Evolutionary conservation across 2,888 invertebrate species (phyloP).

Genomic region (Sarcophaga caerulescens): DNA sequence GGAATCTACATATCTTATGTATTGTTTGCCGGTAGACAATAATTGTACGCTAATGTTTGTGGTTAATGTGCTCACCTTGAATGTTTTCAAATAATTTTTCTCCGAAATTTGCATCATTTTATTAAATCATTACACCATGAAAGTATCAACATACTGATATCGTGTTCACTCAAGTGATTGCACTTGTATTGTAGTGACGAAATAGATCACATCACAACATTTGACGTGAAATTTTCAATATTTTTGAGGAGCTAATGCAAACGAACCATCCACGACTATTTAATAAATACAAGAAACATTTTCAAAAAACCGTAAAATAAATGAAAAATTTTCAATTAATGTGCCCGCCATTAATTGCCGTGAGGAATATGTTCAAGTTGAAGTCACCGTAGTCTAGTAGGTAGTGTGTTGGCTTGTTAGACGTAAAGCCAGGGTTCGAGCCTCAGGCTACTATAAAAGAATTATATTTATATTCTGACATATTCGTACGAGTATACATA

Average conservation of each 20-base stretch:
- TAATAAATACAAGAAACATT: slow-evolving; percentile 19
- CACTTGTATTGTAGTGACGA: slow-evolving; percentile 84
- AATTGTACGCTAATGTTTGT: neutral
- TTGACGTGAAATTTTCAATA: slow-evolving; percentile 85
- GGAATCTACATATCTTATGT: neutral
- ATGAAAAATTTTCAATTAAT: slow-evolving; percentile 58
- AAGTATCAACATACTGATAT: slow-evolving; percentile 88
- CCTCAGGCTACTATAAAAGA: too few relatives aligned
- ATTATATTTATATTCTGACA: too few relatives aligned
- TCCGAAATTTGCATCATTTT: slow-evolving; percentile 90
- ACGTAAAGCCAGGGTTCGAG: too few relatives aligned
- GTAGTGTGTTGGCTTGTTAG: too few relatives aligned
- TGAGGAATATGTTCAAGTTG: too few relatives aligned
- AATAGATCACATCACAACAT: slow-evolving; percentile 95
- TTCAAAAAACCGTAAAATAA: slow-evolving; percentile 61
- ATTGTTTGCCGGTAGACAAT: neutral
- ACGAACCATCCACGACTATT: neutral
- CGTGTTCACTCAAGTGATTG: slow-evolving; percentile 83
- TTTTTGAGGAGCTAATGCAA: neutral
- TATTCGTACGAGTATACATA: too few relatives aligned
- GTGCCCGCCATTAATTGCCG: neutral
- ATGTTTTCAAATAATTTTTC: slow-evolving; percentile 82
- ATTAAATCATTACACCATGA: slow-evolving; percentile 94
- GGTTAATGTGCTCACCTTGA: slow-evolving; percentile 70
- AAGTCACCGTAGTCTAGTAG: too few relatives aligned